Percentiles rank a stretch among this genome's conserved stretches.
phyloP scores from a whole-genome alignment of 2,113 vertebrate genomes.

The Tamias sibiricus region DNA sequence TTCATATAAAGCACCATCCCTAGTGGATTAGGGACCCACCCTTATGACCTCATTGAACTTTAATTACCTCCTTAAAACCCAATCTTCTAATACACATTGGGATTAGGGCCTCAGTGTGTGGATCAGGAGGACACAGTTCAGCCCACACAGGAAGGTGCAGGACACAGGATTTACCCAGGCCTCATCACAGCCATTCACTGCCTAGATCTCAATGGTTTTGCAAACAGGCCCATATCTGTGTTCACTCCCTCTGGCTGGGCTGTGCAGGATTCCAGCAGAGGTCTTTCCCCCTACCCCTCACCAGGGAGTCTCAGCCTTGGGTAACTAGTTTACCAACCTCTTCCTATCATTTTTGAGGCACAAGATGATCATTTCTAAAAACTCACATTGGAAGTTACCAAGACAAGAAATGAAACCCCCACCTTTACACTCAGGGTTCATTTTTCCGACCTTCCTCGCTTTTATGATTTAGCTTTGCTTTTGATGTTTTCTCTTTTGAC shows the following conservation, averaged over 20 bases:
- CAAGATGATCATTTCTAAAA: neutral
- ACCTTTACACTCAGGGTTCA: neutral
- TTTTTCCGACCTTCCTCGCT: neutral
- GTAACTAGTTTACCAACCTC: neutral
- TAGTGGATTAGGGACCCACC: neutral
- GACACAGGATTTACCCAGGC: neutral
- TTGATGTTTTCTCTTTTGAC: neutral
- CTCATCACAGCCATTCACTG: neutral
- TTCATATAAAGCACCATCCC: neutral
- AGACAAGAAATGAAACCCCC: neutral
- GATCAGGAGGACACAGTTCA: neutral
- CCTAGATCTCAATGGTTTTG: neutral
- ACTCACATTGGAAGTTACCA: neutral
- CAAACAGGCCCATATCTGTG: accelerated
- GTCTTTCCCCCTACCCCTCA: neutral
- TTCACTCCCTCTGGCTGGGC: too few species aligned
- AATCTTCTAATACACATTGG: neutral
- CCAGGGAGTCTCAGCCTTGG: neutral
- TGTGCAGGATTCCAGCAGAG: neutral
- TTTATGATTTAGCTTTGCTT: neutral
- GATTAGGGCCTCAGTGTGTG: neutral
- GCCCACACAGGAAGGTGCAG: too few species aligned
- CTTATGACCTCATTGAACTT: neutral
- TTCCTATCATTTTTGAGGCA: neutral
- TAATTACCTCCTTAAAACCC: neutral